Evolutionary conservation across 1,140 invertebrate genomes (phyloP), one percentile per base, ranked within the genome.

Genomic region (Zaprionus nigranus): DNA sequence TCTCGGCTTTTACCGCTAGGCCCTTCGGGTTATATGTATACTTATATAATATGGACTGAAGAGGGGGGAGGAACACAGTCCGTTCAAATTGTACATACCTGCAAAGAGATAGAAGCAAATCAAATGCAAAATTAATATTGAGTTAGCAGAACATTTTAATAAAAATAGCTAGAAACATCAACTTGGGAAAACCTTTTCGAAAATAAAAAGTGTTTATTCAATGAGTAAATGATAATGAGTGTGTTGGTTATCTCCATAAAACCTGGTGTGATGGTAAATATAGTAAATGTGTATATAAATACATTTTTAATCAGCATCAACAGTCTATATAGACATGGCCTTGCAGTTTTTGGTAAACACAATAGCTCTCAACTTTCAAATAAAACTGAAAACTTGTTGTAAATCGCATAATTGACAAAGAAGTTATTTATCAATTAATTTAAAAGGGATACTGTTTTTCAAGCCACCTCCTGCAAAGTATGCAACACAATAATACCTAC

Each of bases 11-110:
- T 64, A 36, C 7, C 30, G 11, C 26, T 17, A 30, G 46, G 26
- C 34, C 34, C 46, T 46, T 26, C 3, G n/a, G 20, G n/a, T 11
- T 24, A 34, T 57, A 46, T 13, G 38, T n/a, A 6, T 9, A 9
- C n/a, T 43, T 20, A 51, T 20, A 9, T n/a, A n/a, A 51, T 20
- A 24, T 51, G 20, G 20, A 1, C 46, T 49, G 22, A 5, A n/a
- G 3, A 49, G 46, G 46, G n/a, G n/a, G 24, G 24, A 22, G 20
- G 46, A n/a, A 46, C 40, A 13, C 20, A 51, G 9, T 22, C 9
- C 20, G 46, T 17, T 46, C n/a, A 17, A 2, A 3, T 20, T 11
- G n/a, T 57, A 78, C 77, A 71, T 79, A 79, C 77, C 77, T 79
- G 77, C 6, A 79, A 79, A 38, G 15, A 64, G 49, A 74, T 15